Evolutionary conservation across 2,113 vertebrate species (phyloP), one percentile per base, ranked within the genome.

Genomic region (Echinops telfairi): DNA sequence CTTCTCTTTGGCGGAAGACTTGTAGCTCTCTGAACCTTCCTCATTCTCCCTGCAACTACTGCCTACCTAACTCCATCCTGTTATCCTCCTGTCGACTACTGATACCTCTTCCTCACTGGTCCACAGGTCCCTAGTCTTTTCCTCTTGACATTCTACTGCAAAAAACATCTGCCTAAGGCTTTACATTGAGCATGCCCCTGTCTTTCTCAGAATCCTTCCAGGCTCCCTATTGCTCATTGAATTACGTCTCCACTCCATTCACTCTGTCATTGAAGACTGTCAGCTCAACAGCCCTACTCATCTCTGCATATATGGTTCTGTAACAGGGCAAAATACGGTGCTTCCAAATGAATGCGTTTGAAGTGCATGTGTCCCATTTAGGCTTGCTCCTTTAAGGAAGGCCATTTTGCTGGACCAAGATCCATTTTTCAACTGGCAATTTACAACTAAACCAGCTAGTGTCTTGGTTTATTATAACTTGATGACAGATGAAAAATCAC

Each of bases 401-500:
- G 25, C 38, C 79, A 66, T 75, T 81, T 4, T 84, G 58, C 47
- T 81, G 27, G 38, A 60, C 36, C n/a, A 83, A 92, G 4, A 76
- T 68, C 20, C 23, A 87, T 89, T 75, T 83, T 23, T 90, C 93
- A 92, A 43, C 15, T 91, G 73, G 22, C 1, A 17, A 91, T 95
- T 80, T 87, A 57, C 33, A 92, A 57, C 12, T 53, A 43, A 95
- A 17, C 4, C 40, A 40, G 40, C 9, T 84, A 29, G 90, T 68
- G 6, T 91, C 94, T 91, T 38, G 36, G 36, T 71, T 81, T 87
- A 71, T 33, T 71, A 17, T 81, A 93, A 92, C 20, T 95, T 83
- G 86, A 88, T 82, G 68, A 70, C 82, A 94, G 87, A 27, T 68
- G 33, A 90, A 92, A 29, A 91, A 92, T 53, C 20, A 77, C n/a